Conservation (phyloP, 2,888 invertebrate species). For the Cryptus viduatorius region DNA sequence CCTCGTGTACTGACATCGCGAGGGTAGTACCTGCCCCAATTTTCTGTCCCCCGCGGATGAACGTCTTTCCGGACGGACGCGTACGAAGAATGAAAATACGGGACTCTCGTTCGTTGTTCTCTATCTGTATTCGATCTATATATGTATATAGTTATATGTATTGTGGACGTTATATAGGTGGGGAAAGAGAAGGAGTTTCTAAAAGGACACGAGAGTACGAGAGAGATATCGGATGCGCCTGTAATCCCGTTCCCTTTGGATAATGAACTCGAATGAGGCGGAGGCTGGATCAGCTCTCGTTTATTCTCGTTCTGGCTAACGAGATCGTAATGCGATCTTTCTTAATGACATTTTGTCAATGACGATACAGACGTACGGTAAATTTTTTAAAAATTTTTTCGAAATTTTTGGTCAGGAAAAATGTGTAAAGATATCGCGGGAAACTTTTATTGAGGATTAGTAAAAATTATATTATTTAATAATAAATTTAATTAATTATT, state of each 20-base stretch:
- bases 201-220: constrained; percentile 31
- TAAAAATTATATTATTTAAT: too few species aligned
- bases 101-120: constrained; percentile 50
- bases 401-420: too few species aligned
- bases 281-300: constrained; percentile 42
- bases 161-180: background rate
- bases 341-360: constrained; percentile 70
- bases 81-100: constrained; percentile 77
- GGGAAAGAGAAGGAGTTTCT: constrained; percentile 59
- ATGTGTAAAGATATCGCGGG: too few species aligned
- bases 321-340: constrained; percentile 74
- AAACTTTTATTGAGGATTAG: background rate
- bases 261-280: constrained; percentile 71
- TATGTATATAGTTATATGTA: background rate
- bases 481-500: background rate
- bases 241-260: constrained; percentile 70
- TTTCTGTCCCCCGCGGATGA: constrained; percentile 73
- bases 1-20: constrained; percentile 62
- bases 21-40: constrained; percentile 67
- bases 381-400: background rate
- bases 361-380: constrained; percentile 52
- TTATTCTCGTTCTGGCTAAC: constrained; percentile 72
- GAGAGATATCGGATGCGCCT: constrained; percentile 51
- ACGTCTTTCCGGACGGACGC: constrained; percentile 82
- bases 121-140: background rate